These are phyloP conservation scores for Pandemis cinnamomeana DNA, from an alignment of 2,888 invertebrate genomes.

Conservation along the genomic window DNA sequence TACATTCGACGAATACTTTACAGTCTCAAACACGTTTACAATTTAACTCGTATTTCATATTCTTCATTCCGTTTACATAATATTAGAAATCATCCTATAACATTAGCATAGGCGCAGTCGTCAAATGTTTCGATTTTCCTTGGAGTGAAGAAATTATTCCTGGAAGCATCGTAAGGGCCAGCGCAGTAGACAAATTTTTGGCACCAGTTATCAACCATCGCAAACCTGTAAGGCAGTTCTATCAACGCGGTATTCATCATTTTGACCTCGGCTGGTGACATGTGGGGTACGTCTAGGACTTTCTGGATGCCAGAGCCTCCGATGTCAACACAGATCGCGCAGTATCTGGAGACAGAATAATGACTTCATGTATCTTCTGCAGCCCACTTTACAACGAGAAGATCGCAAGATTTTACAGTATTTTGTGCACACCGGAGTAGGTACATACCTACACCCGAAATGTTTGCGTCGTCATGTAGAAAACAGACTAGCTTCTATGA, in stretches of 20 bases:
- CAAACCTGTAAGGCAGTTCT: constrained; percentile 58
- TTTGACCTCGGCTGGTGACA: constrained; percentile 71
- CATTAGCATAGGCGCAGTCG: constrained; percentile 66
- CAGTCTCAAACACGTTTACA: constrained; percentile 1
- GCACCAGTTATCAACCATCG: constrained; percentile 65
- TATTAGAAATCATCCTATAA: neutral
- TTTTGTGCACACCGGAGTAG: neutral
- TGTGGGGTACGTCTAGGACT: constrained; percentile 77
- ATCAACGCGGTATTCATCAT: constrained; percentile 69
- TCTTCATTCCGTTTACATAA: neutral
- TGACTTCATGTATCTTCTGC: constrained; percentile 50
- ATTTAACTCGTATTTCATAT: neutral
- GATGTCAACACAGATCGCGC: constrained; percentile 74
- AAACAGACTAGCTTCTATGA: too few relatives aligned
- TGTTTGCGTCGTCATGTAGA: too few relatives aligned
- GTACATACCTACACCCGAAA: too few relatives aligned
- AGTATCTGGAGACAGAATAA: constrained; percentile 72
- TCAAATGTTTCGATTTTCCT: constrained; percentile 53
- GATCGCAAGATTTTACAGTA: neutral
- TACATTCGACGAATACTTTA: neutral
- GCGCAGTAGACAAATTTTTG: constrained; percentile 59
- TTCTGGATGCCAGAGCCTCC: constrained; percentile 74
- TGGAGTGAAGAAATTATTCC: constrained; percentile 60
- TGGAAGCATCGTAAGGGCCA: constrained; percentile 55
- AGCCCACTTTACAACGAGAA: constrained; percentile 25